Evolutionary conservation across 2,797 vertebrate genomes (phyloP).

Genomic region (Hirundo rustica): DNA sequence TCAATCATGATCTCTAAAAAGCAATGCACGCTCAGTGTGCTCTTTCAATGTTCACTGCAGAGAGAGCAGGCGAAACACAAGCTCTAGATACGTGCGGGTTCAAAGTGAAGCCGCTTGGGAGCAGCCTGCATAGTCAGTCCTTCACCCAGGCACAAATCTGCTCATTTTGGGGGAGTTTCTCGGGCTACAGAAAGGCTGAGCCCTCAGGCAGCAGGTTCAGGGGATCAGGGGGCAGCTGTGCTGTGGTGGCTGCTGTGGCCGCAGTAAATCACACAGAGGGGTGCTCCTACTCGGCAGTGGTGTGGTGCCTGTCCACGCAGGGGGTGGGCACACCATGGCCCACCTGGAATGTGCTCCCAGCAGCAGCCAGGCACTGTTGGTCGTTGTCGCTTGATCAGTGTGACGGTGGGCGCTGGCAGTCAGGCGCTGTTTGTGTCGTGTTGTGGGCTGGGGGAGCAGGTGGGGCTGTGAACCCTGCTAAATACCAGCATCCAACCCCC

Average conservation of each 20-base stretch:
- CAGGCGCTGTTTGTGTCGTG: neutral
- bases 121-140: neutral
- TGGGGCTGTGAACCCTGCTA: neutral
- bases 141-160: neutral
- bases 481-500: neutral
- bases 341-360: neutral
- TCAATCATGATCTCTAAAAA: conserved; percentile 20
- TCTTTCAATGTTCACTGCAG: neutral
- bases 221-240: neutral
- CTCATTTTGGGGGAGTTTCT: neutral
- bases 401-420: neutral
- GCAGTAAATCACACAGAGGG: neutral
- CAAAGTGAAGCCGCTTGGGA: neutral
- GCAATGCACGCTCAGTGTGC: neutral
- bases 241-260: neutral
- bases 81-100: neutral
- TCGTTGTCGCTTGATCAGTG: fast-evolving
- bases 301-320: fast-evolving
- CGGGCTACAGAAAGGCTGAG: neutral
- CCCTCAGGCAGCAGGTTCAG: neutral
- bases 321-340: neutral
- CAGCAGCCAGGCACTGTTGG: neutral
- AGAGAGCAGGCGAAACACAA: neutral
- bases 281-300: neutral
- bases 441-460: neutral